Percentiles rank a stretch among this genome's conserved stretches.
Conservation (phyloP, 2,797 vertebrate species). For the Tiaroga cobitis region DNA sequence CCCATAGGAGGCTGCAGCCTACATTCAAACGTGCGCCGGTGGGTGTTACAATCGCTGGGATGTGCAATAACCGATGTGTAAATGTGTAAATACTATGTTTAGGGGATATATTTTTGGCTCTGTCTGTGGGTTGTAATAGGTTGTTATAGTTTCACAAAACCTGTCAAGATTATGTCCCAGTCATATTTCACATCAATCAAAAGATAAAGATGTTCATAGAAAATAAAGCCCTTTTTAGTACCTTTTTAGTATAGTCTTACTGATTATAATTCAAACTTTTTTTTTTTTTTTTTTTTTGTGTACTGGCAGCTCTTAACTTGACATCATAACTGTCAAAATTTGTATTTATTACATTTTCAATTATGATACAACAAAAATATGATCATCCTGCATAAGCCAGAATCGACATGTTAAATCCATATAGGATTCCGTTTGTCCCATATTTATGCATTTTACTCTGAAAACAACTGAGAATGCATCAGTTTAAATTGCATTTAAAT, state of each 20-base stretch:
- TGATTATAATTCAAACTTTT: not conserved
- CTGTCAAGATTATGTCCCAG: slow-evolving; percentile 8
- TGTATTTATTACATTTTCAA: not conserved
- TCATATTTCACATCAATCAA: slow-evolving; percentile 1
- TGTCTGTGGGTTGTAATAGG: slow-evolving; percentile 11
- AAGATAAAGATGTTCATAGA: no score
- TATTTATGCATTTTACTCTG: not conserved
- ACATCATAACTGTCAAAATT: not conserved
- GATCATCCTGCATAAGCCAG: not conserved
- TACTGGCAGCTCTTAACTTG: not conserved
- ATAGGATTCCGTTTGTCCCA: not conserved
- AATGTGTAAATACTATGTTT: slow-evolving; percentile 5
- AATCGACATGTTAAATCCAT: not conserved
- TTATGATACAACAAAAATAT: not conserved
- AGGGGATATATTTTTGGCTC: not conserved
- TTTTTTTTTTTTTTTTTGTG: accelerated
- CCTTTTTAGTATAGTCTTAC: no score
- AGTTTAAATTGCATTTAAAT: not conserved
- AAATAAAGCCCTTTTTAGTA: not conserved
- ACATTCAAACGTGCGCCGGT: slow-evolving; percentile 7
- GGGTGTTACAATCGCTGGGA: slow-evolving; percentile 23
- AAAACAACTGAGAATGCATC: not conserved
- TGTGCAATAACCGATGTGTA: slow-evolving; percentile 14
- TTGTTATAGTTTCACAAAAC: not conserved
- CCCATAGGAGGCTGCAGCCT: slow-evolving; percentile 5